phyloP scores from a whole-genome alignment of 2,797 vertebrate species.

The Taeniopygia guttata region DNA sequence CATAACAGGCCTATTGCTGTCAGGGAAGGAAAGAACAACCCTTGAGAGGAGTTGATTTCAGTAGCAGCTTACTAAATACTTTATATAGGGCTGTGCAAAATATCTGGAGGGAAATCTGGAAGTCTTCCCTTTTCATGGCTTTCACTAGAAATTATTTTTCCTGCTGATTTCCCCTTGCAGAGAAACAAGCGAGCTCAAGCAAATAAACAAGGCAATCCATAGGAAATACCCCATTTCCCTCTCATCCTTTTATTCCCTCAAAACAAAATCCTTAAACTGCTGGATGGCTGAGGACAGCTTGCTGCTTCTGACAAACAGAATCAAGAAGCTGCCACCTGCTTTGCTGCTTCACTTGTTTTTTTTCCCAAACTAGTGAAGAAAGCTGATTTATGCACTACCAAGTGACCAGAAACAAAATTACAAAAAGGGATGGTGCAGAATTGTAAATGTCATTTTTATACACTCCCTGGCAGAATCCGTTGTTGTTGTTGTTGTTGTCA shows the following conservation, averaged over 20 bases:
- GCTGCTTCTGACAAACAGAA: background rate
- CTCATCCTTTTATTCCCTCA: background rate
- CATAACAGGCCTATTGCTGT: background rate
- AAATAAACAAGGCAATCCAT: conserved; percentile 31
- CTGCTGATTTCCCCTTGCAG: background rate
- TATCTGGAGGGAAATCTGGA: conserved; percentile 17
- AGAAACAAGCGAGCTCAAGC: background rate
- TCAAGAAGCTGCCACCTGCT: background rate
- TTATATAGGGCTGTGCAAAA: background rate
- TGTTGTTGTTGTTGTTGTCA: no score
- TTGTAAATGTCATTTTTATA: background rate
- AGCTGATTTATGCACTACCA: background rate
- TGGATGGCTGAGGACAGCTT: background rate
- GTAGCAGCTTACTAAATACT: background rate
- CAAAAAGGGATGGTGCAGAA: background rate
- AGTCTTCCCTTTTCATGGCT: background rate
- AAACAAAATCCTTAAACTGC: conserved; percentile 1
- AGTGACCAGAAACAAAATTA: background rate
- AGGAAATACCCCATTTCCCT: conserved; percentile 37
- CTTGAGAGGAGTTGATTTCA: background rate
- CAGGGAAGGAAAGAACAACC: background rate
- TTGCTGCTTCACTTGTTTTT: background rate
- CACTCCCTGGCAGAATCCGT: background rate
- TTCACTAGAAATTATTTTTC: conserved; percentile 17
- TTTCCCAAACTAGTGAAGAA: background rate